phyloP scores from a whole-genome alignment of 2,888 invertebrate genomes.

The Ormyrus rosae region DNA sequence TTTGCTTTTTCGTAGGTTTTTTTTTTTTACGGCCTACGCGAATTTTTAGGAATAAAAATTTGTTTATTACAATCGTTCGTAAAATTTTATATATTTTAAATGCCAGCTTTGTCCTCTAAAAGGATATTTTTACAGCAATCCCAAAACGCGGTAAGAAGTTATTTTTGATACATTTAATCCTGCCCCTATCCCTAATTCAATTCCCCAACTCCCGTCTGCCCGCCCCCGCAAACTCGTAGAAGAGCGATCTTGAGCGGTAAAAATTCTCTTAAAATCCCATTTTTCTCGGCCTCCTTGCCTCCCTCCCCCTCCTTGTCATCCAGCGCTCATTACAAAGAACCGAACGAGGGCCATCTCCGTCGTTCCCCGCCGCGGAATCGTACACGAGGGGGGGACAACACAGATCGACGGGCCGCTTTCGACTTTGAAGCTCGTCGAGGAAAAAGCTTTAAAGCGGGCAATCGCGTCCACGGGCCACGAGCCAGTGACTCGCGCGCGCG shows the following conservation, averaged over 20 bases:
- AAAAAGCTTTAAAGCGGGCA: slow-evolving; percentile 15
- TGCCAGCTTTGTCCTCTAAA: too few relatives aligned
- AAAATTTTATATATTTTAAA: too few relatives aligned
- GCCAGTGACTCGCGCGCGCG: background rate
- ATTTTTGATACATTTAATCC: too few relatives aligned
- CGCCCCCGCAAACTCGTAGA: background rate
- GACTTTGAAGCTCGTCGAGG: background rate
- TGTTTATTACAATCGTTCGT: too few relatives aligned
- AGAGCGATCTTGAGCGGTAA: background rate
- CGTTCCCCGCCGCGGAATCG: slow-evolving; percentile 36
- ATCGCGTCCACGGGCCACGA: slow-evolving; percentile 1
- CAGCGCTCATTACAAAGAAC: slow-evolving; percentile 44
- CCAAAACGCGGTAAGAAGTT: too few relatives aligned
- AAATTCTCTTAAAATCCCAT: slow-evolving; percentile 36
- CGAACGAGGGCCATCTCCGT: slow-evolving; percentile 19
- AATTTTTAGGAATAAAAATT: too few relatives aligned
- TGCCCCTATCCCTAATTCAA: too few relatives aligned
- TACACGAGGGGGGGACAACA: slow-evolving; percentile 43
- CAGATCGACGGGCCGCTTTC: slow-evolving; percentile 33
- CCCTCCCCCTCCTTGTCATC: slow-evolving; percentile 14
- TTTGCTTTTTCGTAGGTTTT: too few relatives aligned
- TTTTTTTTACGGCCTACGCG: too few relatives aligned
- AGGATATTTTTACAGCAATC: too few relatives aligned
- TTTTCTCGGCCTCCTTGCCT: background rate
- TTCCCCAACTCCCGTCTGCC: background rate